phyloP scores from a whole-genome alignment of 1,140 invertebrate species.

The Drosophila athabasca region DNA sequence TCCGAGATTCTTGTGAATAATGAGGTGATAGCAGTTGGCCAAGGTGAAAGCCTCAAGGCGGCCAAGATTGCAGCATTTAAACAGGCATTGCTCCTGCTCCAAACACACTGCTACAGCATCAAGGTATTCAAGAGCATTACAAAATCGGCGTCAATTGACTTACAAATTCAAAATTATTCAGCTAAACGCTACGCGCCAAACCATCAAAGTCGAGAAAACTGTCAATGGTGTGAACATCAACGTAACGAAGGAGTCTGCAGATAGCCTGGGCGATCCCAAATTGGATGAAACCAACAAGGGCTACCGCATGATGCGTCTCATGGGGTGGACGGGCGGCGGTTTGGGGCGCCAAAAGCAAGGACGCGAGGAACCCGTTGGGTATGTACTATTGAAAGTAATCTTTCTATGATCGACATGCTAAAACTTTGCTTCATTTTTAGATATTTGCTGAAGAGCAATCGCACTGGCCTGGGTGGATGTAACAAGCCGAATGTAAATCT shows the following conservation, averaged over 20 bases:
- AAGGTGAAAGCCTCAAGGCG: conserved; percentile 75
- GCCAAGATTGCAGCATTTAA: conserved; percentile 84
- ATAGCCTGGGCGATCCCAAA: conserved; percentile 53
- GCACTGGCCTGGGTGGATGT: conserved; percentile 59
- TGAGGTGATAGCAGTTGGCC: conserved; percentile 68
- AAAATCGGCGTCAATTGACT: background rate
- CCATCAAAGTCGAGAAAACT: conserved; percentile 72
- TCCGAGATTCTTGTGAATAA: conserved; percentile 76
- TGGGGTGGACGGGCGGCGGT: conserved; percentile 93
- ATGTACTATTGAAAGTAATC: conserved; percentile 34
- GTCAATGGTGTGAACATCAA: conserved; percentile 68
- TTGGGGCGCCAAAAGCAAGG: conserved; percentile 89
- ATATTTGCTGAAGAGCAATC: conserved; percentile 75
- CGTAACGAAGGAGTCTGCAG: conserved; percentile 60
- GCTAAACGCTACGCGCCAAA: conserved; percentile 66
- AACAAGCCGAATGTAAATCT: conserved; percentile 36
- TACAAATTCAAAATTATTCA: conserved; percentile 2
- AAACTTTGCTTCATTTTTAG: conserved; percentile 25
- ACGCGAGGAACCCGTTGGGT: conserved; percentile 87
- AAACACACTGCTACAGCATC: conserved; percentile 85
- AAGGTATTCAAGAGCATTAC: conserved; percentile 78
- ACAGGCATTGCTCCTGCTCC: conserved; percentile 81
- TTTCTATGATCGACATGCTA: background rate
- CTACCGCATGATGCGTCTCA: conserved; percentile 89
- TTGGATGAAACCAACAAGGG: conserved; percentile 86